phyloP scores from a whole-genome alignment of 2,888 invertebrate genomes.

The Spodoptera picta region DNA sequence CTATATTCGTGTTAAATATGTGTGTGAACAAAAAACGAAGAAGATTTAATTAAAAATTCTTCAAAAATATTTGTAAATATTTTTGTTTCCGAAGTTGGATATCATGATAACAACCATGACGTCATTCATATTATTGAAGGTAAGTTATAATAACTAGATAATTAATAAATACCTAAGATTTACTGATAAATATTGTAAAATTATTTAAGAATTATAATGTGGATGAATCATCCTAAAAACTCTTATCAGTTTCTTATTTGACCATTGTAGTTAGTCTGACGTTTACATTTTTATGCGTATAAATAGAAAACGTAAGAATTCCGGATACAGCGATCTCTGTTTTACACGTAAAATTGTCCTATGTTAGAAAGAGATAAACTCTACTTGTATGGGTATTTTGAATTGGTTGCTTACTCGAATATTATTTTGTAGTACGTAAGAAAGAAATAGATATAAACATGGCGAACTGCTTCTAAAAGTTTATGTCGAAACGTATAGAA shows the following conservation, averaged over 20 bases:
- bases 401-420: constrained; percentile 52
- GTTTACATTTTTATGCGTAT: constrained; percentile 69
- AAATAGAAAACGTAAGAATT: constrained; percentile 47
- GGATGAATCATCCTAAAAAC: constrained; percentile 72
- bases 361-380: constrained; percentile 44
- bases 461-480: constrained; percentile 69
- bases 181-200: constrained; percentile 43
- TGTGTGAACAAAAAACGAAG: constrained; percentile 67
- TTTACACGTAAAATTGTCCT: constrained; percentile 37
- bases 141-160: constrained; percentile 64
- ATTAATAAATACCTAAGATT: constrained; percentile 21
- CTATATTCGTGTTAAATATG: constrained; percentile 69
- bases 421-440: constrained; percentile 67
- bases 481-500: constrained; percentile 43
- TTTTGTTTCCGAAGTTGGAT: constrained; percentile 81
- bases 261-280: constrained; percentile 77
- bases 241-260: constrained; percentile 83
- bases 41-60: constrained; percentile 65
- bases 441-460: constrained; percentile 78
- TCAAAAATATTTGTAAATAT: constrained; percentile 70
- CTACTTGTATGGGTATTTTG: constrained; percentile 16
- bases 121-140: constrained; percentile 88
- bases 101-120: constrained; percentile 89
- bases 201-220: constrained; percentile 44
- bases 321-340: constrained; percentile 66